Conservation (phyloP, 1,140 invertebrate species). For the Sipha flava region DNA sequence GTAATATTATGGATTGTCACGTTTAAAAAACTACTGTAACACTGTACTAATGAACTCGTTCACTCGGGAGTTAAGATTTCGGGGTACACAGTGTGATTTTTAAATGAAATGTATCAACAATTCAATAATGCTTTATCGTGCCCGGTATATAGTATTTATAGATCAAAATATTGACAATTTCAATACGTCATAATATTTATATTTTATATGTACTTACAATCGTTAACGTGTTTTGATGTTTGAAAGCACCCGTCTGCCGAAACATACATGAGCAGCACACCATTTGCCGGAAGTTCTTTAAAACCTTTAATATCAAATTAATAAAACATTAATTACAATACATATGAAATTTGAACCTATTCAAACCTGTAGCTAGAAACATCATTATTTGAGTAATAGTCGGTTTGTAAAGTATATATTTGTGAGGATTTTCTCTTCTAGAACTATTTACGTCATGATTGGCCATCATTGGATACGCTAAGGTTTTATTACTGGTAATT, state of each 20-base stretch:
- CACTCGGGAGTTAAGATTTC: too few species aligned
- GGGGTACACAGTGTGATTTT: too few species aligned
- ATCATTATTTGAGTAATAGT: conserved; percentile 88
- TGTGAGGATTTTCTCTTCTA: conserved; percentile 88
- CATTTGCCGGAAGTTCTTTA: conserved; percentile 85
- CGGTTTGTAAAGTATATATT: conserved; percentile 92
- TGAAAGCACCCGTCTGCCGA: conserved; percentile 88
- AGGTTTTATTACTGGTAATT: conserved; percentile 41
- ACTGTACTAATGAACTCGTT: too few species aligned
- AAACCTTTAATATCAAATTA: conserved; percentile 48
- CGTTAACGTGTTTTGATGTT: conserved; percentile 78
- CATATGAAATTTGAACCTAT: not conserved
- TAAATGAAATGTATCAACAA: too few species aligned
- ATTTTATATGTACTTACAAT: conserved; percentile 57
- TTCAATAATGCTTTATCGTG: too few species aligned
- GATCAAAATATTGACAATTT: too few species aligned
- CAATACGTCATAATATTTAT: too few species aligned
- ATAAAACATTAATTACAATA: not conserved
- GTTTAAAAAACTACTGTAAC: too few species aligned
- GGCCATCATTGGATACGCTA: conserved; percentile 41
- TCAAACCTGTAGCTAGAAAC: conserved; percentile 74
- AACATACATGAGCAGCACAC: conserved; percentile 83
- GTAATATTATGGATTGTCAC: too few species aligned
- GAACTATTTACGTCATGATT: conserved; percentile 26
- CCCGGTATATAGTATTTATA: not conserved